Evolutionary conservation across 2,888 invertebrate genomes (phyloP), one percentile per base, ranked within the genome.

Genomic region (Rhamphomyia laevipes): DNA sequence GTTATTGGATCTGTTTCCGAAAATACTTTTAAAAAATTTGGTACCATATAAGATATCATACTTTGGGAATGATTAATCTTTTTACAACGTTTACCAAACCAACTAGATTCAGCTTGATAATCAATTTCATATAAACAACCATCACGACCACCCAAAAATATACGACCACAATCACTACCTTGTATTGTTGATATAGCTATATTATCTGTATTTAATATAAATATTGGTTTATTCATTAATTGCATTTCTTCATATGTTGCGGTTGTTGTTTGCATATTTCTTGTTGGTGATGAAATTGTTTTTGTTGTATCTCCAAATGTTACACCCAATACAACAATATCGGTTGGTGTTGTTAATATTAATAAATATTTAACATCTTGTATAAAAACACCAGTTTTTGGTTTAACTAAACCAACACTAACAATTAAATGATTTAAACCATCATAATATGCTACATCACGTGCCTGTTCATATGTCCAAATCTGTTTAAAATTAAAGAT

Each of bases 401-500:
- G 95, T 63, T 81, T 82, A 0, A 93, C 84, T 51, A 99, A 72
- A 2, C 91, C 94, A 48, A 96, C 94, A 66, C 90, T 86, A 43
- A 96, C 78, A 61, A 99, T 96, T 2, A 94, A 86, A 68, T 96
- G 94, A 57, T 84, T 88, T 2, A 97, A 75, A 1, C 94, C 94
- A 76, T 97, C 96, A 72, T 88, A 97, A 70, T 92, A 97, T 1
- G 96, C 94, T 23, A 97, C 82, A 75, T 99, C 97, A 53, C 85
- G 81, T 45, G 91, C 89, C 71, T 92, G 86, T 70, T 95, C 93
- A 73, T 93, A 97, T 23, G 93, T 89, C 99, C 99, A 99, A 35
- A 71, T 68, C 64, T 65, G 45, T n/a, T n/a, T n/a, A 21, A 48
- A 50, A 27, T 23, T 21, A 43, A 45, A 35, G 21, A 30, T 16